Conservation (phyloP, 1,140 invertebrate genomes). For the Meloidogyne exigua region DNA sequence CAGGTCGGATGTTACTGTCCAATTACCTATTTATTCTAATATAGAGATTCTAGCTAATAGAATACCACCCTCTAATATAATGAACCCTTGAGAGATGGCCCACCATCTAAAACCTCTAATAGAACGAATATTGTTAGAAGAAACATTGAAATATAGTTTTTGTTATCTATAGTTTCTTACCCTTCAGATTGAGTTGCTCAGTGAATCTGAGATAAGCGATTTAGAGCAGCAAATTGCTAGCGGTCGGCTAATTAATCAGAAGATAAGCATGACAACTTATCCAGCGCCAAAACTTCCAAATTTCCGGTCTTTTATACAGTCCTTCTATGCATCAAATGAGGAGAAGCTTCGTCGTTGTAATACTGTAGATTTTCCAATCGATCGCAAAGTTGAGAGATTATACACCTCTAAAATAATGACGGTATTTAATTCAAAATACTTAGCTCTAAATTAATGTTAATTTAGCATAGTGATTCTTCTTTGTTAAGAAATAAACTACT, state of each 20-base stretch:
- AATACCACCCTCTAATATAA: too few relatives aligned
- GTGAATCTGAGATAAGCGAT: constrained; percentile 40
- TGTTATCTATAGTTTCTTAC: constrained; percentile 14
- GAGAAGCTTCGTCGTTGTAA: background rate
- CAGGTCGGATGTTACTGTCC: background rate
- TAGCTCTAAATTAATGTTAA: background rate
- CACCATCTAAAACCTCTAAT: too few relatives aligned
- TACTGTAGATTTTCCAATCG: background rate
- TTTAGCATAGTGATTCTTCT: too few relatives aligned
- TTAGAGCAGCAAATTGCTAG: constrained; percentile 37
- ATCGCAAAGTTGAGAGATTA: background rate
- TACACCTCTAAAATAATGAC: too few relatives aligned
- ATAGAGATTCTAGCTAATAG: too few relatives aligned
- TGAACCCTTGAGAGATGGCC: too few relatives aligned
- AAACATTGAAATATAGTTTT: background rate
- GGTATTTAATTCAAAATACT: background rate
- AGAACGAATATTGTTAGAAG: too few relatives aligned
- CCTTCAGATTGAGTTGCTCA: constrained; percentile 36
- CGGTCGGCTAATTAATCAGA: background rate
- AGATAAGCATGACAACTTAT: background rate
- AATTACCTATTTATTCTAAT: too few relatives aligned
- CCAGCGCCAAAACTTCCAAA: background rate
- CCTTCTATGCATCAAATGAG: background rate
- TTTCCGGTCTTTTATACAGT: too few relatives aligned
- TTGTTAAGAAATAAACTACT: too few relatives aligned